Evolutionary conservation across 2,888 invertebrate species (phyloP), one percentile per base, ranked within the genome.

Genomic region (Drosophila recens): DNA sequence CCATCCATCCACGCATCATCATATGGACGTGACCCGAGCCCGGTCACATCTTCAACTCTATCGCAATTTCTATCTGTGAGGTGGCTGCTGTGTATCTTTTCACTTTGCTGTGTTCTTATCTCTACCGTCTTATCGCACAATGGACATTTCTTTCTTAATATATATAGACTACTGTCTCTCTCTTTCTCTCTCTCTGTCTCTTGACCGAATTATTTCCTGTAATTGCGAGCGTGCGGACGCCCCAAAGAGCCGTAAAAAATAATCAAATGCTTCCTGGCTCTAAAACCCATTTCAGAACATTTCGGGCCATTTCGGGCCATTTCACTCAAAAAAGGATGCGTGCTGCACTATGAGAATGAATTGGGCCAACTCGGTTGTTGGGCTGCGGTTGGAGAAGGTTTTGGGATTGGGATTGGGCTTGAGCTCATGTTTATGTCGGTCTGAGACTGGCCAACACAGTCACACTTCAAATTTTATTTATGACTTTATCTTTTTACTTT

Each of bases 141-240:
- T 48, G 67, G 73, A 67, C 67, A 70, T 67, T 82, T 69, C 74
- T 59, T 82, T 76, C 74, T 48, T 65, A 58, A 72, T 72, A 71
- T 72, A 20, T 23, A 23, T 49, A 9, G 34, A 11, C 20, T 27
- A 20, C 8, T 64, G 13, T 57, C 8, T 64, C 15, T 57, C 8
- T 36, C 3, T n/a, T n/a, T 27, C 30, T 17, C 38, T 1, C 10
- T 17, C 11, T 61, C 46, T 63, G 49, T 59, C 69, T 66, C 54
- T 70, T 88, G 80, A 54, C 74, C 89, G 86, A 88, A 89, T 90
- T 87, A 79, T 90, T 90, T 90, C 87, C 90, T 83, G 84, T 87
- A 88, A 90, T 90, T 90, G 89, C 68, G 66, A 78, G 78, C 75
- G 72, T 75, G 71, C 75, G 78, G 68, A 67, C 56, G 71, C 81